Conservation (phyloP, 1,140 invertebrate species). For the Lepidurus arcticus region DNA sequence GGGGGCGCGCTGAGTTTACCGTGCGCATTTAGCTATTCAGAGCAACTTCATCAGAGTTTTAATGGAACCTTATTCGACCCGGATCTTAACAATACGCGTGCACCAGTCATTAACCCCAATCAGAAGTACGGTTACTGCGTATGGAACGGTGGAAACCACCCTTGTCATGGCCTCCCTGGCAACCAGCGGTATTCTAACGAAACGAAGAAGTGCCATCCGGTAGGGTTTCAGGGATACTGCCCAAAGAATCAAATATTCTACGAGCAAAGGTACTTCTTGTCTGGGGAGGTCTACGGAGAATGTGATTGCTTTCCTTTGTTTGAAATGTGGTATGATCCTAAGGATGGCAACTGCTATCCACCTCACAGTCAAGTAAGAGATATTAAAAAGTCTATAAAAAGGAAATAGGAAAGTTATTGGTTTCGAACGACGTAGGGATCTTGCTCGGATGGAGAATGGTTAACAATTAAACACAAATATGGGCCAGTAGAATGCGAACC, state of each 20-base stretch:
- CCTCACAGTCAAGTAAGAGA: not conserved
- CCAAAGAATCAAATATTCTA: not conserved
- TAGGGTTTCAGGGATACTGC: not conserved
- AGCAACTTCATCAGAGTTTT: not conserved
- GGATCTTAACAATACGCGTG: not conserved
- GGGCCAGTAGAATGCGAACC: not conserved
- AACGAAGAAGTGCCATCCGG: not conserved
- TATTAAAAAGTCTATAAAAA: too few relatives aligned
- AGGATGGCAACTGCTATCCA: not conserved
- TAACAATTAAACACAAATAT: not conserved
- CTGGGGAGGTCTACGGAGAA: not conserved
- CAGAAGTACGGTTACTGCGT: not conserved
- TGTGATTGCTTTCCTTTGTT: not conserved
- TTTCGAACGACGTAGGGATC: constrained; percentile 21
- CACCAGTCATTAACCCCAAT: not conserved
- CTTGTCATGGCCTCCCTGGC: not conserved
- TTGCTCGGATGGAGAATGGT: constrained; percentile 18
- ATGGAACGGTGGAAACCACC: not conserved
- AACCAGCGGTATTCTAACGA: constrained; percentile 13
- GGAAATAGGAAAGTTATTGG: not conserved
- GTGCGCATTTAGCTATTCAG: not conserved
- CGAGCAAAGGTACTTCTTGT: not conserved
- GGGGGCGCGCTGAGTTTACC: not conserved
- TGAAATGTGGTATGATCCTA: constrained; percentile 7
- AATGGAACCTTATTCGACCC: not conserved